Evolutionary conservation across 1,140 invertebrate species (phyloP), one percentile per base, ranked within the genome.

Genomic region (Matsumurasca onukii): DNA sequence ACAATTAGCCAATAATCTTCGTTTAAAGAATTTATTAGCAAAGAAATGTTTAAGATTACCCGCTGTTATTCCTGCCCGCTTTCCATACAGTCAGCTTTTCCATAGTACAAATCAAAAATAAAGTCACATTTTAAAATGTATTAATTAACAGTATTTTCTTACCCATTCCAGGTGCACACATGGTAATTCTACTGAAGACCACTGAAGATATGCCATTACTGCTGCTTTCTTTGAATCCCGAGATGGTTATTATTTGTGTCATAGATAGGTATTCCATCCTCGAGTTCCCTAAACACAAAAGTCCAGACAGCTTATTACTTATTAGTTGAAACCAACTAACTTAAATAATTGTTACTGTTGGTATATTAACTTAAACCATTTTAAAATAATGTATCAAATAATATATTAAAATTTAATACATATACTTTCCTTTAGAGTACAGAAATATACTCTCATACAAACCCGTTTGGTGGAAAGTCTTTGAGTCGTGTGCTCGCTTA

Each of bases 91-190:
- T 20, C 52, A 20, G 12, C 20, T 12, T 27, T 27, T 20, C 52
- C 20, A 20, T 57, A 5, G 20, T 12, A 67, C 34, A 1, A 20
- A 67, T 63, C 29, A 66, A 69, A 55, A 62, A 66, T 69, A 66
- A 63, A 29, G 22, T 61, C 34, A 55, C 25, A 22, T 55, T 13
- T 25, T 52, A 27, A 24, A 49, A 69, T 1, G 29, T 61, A 31
- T 45, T 22, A 63, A 34, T 63, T 31, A 27, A 17, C 29, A 22
- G 2, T 63, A 25, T 27, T 73, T 9, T 12, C 77, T 78, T 80
- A 86, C 86, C 77, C 94, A 97, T 96, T 52, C 92, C 92, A 0
- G 94, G 93, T 3, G 92, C 89, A 39, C 91, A 95, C 96, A 99
- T 98, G 9, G 86, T 79, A 70, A 98, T 94, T 73, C 97, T 85